Evolutionary conservation across 2,888 invertebrate species (phyloP), one percentile per base, ranked within the genome.

Genomic region (Himalopsyche tibetana): DNA sequence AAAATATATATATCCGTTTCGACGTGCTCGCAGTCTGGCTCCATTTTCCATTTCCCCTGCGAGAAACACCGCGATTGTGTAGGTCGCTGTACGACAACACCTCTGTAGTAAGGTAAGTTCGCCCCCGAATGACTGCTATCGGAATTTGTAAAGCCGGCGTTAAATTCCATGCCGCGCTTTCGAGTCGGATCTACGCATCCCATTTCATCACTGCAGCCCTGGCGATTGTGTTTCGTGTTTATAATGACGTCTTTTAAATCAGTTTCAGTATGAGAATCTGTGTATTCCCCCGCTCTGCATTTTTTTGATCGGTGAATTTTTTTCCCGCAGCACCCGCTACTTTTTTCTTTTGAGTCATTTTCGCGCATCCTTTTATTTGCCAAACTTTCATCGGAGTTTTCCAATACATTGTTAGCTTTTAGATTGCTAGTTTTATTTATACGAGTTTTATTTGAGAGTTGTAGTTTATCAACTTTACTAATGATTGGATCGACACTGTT

Each of bases 1-100:
- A 87, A 87, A 28, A 87, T 85, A 45, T 82, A 87, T 28, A 87
- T 87, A n/a, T 87, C 87, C 19, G 87, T 82, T 17, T 87, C 87
- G 15, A 84, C 87, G n/a, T 74, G 55, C 4, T 84, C 84, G n/a
- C 28, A 15, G 36, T 85, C 87, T 17, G 38, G n/a, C 19, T 55
- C 80, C 38, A 82, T 38, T 15, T 86, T 83, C 84, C 84, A 87
- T 56, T 84, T 87, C n/a, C 28, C 45, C 42, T 83, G 83, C 42
- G 51, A 80, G 17, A 80, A 84, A 11, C 87, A 55, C 45, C 82
- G 82, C 9, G 80, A 6, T 12, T 84, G 84, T 6, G 55, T 42
- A 17, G 83, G 55, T 28, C 84, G 45, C 55, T 80, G 51, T 17
- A 87, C 80, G 17, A 87, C 84, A 19, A 87, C 87, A 15, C 87